Evolutionary conservation across 2,888 invertebrate species (phyloP).

Genomic region (Drosophila demipolita): DNA sequence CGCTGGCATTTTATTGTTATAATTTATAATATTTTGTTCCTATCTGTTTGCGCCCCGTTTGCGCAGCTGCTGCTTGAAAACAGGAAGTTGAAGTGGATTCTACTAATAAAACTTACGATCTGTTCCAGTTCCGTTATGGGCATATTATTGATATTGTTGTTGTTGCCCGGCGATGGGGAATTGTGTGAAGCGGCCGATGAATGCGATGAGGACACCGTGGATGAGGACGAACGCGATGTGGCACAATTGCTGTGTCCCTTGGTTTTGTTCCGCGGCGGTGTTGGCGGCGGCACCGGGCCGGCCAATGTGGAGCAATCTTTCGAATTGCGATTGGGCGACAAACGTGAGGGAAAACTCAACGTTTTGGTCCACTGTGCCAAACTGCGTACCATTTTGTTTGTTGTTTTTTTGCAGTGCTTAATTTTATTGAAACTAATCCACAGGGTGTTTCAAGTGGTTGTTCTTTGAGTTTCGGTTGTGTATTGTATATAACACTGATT

Average conservation of each 20-base stretch:
- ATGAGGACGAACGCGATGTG: slow-evolving; percentile 86
- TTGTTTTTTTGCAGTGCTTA: slow-evolving; percentile 7
- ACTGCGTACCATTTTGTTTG: slow-evolving; percentile 91
- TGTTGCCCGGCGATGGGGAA: slow-evolving; percentile 84
- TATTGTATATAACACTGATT: slow-evolving; percentile 32
- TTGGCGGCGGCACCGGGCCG: slow-evolving; percentile 86
- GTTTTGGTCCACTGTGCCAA: slow-evolving; percentile 96
- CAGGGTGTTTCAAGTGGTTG: slow-evolving; percentile 60
- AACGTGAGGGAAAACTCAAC: slow-evolving; percentile 93
- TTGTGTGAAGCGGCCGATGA: slow-evolving; percentile 75
- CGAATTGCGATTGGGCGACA: slow-evolving; percentile 92
- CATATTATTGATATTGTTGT: slow-evolving; percentile 85
- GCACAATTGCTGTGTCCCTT: slow-evolving; percentile 85
- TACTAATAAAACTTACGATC: slow-evolving; percentile 87
- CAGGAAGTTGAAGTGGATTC: slow-evolving; percentile 52
- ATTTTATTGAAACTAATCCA: slow-evolving; percentile 61
- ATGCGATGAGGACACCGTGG: slow-evolving; percentile 82
- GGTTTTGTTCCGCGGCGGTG: slow-evolving; percentile 87
- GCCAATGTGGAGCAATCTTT: slow-evolving; percentile 87
- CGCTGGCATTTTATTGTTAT: slow-evolving; percentile 26
- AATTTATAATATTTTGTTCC: neutral
- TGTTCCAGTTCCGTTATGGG: slow-evolving; percentile 89
- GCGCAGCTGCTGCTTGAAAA: slow-evolving; percentile 65
- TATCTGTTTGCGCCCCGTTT: slow-evolving; percentile 39
- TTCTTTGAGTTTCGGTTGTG: slow-evolving; percentile 1